Percentiles rank a stretch among this genome's conserved stretches.
These are phyloP conservation scores for Gambelia wislizenii DNA, from an alignment of 2,797 vertebrate genomes.

Conservation along the genomic window DNA sequence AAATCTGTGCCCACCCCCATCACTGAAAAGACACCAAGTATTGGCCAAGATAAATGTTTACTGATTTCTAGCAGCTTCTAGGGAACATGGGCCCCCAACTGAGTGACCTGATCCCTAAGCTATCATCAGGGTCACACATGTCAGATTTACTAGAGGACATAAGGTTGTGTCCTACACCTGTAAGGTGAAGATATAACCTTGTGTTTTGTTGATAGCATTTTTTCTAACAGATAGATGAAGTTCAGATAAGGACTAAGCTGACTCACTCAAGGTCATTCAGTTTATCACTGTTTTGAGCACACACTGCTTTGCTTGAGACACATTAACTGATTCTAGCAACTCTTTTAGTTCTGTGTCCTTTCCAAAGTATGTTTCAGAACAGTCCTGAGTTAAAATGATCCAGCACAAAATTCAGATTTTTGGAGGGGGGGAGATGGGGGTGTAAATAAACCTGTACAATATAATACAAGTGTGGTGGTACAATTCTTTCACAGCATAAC, in stretches of 20 bases:
- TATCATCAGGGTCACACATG: background rate
- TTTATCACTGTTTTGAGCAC: constrained; percentile 57
- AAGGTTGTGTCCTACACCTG: constrained; percentile 17
- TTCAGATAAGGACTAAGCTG: constrained; percentile 52
- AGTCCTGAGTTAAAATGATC: background rate
- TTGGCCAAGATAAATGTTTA: background rate
- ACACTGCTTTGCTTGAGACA: constrained; percentile 34
- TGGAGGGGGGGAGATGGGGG: no score
- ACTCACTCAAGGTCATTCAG: constrained; percentile 54
- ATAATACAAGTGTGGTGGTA: no score
- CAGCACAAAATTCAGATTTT: no score
- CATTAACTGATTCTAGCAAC: constrained; percentile 20
- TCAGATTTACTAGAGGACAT: background rate
- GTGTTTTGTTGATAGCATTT: constrained; percentile 53
- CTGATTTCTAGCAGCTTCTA: background rate
- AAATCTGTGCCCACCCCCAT: no score
- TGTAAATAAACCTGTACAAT: no score
- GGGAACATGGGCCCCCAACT: background rate
- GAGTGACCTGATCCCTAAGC: background rate
- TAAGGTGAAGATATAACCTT: constrained; percentile 40
- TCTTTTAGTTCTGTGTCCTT: constrained; percentile 26
- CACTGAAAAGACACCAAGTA: background rate
- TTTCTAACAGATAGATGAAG: constrained; percentile 42
- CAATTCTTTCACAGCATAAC: background rate
- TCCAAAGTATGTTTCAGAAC: constrained; percentile 16